These are phyloP conservation scores for Hucho hucho DNA, from an alignment of 2,113 vertebrate genomes.

Conservation along the genomic window DNA sequence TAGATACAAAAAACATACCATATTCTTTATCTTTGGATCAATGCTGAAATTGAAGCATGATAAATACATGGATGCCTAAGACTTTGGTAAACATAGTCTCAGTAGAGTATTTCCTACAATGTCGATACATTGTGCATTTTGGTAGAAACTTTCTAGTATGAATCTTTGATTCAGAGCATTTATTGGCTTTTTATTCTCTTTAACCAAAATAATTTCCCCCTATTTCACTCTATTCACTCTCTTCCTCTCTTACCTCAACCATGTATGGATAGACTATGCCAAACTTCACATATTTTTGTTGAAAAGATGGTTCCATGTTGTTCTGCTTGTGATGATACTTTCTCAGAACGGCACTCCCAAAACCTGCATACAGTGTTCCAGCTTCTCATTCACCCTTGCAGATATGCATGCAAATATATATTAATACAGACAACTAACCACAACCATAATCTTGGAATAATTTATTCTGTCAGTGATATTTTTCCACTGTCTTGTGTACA, in stretches of 20 bases:
- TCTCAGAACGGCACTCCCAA: constrained; percentile 22
- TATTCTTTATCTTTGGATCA: background rate
- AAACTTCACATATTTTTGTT: constrained; percentile 42
- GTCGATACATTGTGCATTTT: background rate
- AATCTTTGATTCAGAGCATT: background rate
- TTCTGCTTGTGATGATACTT: constrained; percentile 15
- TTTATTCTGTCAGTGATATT: constrained; percentile 1
- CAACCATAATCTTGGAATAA: background rate
- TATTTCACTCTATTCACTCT: background rate
- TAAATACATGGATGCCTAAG: background rate
- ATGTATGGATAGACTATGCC: background rate
- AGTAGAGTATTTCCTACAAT: background rate
- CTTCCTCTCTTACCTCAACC: constrained; percentile 6
- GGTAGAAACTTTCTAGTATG: background rate
- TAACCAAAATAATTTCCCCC: background rate
- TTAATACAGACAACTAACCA: background rate
- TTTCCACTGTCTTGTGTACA: background rate
- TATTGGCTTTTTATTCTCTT: background rate
- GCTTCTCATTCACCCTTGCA: constrained; percentile 34
- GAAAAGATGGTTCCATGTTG: constrained; percentile 47
- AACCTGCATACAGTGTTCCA: constrained; percentile 19
- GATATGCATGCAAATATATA: constrained; percentile 17
- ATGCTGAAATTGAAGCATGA: constrained; percentile 5
- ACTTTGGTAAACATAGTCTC: background rate
- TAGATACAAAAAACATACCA: constrained; percentile 3